Percentiles rank a stretch among this genome's conserved stretches.
phyloP scores from a whole-genome alignment of 1,140 invertebrate genomes.

The Eriosoma lanigerum region DNA sequence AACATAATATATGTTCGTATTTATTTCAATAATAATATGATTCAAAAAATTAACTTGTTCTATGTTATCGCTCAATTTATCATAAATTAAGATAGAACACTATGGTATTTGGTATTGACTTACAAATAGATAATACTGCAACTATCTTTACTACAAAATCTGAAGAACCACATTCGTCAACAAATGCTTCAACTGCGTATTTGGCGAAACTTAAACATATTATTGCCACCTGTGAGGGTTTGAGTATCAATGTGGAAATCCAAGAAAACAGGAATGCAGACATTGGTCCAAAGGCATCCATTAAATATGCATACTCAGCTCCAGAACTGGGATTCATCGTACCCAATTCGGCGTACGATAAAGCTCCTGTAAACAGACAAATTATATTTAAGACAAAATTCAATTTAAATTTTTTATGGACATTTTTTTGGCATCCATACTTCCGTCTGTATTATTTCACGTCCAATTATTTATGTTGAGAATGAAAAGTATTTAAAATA shows the following conservation, averaged over 20 bases:
- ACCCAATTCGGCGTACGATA: slow-evolving; percentile 89
- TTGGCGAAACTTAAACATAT: slow-evolving; percentile 92
- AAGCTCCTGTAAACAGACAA: slow-evolving; percentile 67
- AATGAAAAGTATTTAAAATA: slow-evolving; percentile 7
- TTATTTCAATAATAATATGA: no score
- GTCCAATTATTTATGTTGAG: slow-evolving; percentile 14
- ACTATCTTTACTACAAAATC: slow-evolving; percentile 76
- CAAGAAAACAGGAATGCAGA: slow-evolving; percentile 90
- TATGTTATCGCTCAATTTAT: no score
- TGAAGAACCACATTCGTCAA: slow-evolving; percentile 78
- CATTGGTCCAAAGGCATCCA: slow-evolving; percentile 84
- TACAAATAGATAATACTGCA: slow-evolving; percentile 76
- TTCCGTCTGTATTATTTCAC: not conserved
- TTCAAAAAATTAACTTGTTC: no score
- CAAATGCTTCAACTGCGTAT: slow-evolving; percentile 90
- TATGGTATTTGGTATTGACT: no score
- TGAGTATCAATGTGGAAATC: slow-evolving; percentile 87
- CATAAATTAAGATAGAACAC: no score
- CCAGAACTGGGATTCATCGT: slow-evolving; percentile 92
- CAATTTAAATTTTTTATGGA: not conserved
- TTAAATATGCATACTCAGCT: slow-evolving; percentile 89
- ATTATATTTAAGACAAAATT: not conserved
- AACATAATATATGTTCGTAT: no score
- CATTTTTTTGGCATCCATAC: not conserved
- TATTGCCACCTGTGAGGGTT: slow-evolving; percentile 91